phyloP scores from a whole-genome alignment of 2,113 vertebrate species.

The Oncorhynchus kisutch region DNA sequence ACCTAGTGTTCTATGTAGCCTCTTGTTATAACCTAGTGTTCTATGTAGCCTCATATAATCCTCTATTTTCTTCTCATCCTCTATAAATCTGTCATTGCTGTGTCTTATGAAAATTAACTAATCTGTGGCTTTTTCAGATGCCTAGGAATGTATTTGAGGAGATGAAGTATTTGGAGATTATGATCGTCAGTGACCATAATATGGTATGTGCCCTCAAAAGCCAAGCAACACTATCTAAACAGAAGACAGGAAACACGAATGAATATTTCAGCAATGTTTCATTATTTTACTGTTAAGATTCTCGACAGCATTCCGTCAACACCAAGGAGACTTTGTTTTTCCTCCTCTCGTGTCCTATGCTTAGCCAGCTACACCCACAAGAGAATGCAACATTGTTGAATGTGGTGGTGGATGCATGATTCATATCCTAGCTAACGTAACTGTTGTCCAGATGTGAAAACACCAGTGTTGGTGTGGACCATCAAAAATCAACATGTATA shows the following conservation, averaged over 20 bases:
- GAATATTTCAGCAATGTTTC: background rate
- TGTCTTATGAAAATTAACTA: background rate
- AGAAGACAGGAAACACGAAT: background rate
- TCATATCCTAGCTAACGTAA: background rate
- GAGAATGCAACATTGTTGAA: constrained; percentile 29
- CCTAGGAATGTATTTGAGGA: constrained; percentile 91
- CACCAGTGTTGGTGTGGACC: background rate
- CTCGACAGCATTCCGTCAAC: background rate
- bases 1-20: too few relatives aligned
- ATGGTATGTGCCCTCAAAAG: constrained; percentile 77
- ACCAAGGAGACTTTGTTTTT: too few relatives aligned
- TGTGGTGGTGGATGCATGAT: background rate
- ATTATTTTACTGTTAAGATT: background rate
- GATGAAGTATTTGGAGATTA: constrained; percentile 96
- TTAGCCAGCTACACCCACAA: constrained; percentile 26
- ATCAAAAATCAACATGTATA: background rate
- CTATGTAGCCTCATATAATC: background rate
- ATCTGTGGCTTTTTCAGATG: constrained; percentile 69
- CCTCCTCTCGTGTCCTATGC: too few relatives aligned
- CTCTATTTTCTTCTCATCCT: background rate
- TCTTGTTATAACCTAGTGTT: too few relatives aligned
- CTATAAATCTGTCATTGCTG: background rate
- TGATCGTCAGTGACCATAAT: constrained; percentile 96
- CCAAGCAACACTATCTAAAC: background rate
- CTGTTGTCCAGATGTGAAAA: background rate